Evolutionary conservation across 2,888 invertebrate species (phyloP), one percentile per base, ranked within the genome.

Genomic region (Clivina fossor): DNA sequence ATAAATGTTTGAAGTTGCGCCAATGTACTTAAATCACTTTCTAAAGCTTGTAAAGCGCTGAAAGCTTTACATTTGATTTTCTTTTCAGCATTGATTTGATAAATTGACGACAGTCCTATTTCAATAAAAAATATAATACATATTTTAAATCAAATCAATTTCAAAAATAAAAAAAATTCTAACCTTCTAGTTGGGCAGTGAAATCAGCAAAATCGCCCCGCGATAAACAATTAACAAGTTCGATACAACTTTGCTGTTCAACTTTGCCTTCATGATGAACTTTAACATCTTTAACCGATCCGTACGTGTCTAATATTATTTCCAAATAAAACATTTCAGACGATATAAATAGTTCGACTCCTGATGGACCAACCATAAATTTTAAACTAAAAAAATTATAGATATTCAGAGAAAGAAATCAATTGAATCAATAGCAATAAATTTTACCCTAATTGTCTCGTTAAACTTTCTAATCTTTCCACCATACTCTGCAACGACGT

Each of bases 251-350:
- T 79, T 93, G 85, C 63, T 85, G 86, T 61, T 85, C 84, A 56
- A 79, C 81, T 77, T 90, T 91, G 65, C 91, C 91, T 73, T 93
- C 93, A 71, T 95, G 94, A 72, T 94, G 92, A 54, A 96, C 86
- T 71, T 85, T 85, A 1, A 95, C 94, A 79, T 95, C 95, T 69
- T 88, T 87, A 1, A 96, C 88, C 24, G 83, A 81, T 18, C 94
- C 95, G 30, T 82, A 83, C 2, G 86, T 79, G 68, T 95, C 93
- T 50, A 96, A 78, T 49, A 91, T 77, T 65, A 97, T 89, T 78
- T 96, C 94, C 64, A 96, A 80, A 72, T 92, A 94, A 74, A 96
- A 96, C 94, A 95, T 94, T 70, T 96, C 96, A 0, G 93, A 93
- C 32, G 92, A 93, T 71, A 96, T 93, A 69, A 93, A 93, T 58